These are phyloP conservation scores for Trematocara nigrifrons DNA, from an alignment of 2,113 vertebrate genomes.

Conservation along the genomic window DNA sequence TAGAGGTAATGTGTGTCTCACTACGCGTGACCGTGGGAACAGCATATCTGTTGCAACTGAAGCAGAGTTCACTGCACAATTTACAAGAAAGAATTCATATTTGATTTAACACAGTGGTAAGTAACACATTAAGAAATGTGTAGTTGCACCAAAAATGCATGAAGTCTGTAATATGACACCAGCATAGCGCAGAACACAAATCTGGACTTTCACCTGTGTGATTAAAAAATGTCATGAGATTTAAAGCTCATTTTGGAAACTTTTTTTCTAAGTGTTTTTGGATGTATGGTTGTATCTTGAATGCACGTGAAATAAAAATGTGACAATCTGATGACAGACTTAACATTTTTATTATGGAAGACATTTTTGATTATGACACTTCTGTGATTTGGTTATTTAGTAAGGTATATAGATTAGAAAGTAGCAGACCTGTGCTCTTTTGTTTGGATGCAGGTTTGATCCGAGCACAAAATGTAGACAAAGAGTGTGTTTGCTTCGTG, in stretches of 20 bases:
- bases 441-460: neutral
- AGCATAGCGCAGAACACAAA: neutral
- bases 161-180: neutral
- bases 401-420: neutral
- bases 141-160: neutral
- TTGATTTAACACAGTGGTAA: neutral
- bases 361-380: neutral
- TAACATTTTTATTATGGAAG: neutral
- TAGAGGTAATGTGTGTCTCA: neutral
- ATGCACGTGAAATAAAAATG: neutral
- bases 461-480: neutral
- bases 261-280: neutral
- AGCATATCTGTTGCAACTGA: neutral
- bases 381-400: neutral
- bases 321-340: neutral
- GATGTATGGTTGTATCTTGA: neutral
- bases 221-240: neutral
- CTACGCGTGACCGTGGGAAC: neutral
- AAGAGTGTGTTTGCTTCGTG: neutral
- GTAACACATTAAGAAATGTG: accelerated
- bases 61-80: neutral
- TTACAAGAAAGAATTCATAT: neutral
- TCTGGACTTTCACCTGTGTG: neutral
- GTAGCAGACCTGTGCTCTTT: neutral
- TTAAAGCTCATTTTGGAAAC: neutral